Percentiles rank a stretch among this genome's conserved stretches.
Evolutionary conservation across 92 coral and sea anemone species (phyloP).

Genomic region (Hydrozoanthus gracilis): DNA sequence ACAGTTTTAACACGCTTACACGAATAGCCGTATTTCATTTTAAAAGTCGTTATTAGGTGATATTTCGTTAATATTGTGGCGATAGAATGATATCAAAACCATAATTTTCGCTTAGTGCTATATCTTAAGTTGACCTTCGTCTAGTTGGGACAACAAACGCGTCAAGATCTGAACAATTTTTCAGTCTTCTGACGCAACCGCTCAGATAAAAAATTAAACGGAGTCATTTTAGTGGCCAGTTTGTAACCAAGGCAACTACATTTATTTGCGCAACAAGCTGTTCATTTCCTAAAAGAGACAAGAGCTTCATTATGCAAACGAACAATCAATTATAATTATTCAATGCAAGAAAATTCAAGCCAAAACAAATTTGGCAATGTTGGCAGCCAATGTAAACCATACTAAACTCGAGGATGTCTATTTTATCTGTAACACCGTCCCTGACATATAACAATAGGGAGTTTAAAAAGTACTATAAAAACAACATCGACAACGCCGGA

Average conservation of each 20-base stretch:
- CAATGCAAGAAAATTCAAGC: too few species aligned
- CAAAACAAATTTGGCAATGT: too few species aligned
- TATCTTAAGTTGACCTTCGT: too few species aligned
- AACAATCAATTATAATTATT: neutral
- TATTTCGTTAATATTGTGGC: neutral
- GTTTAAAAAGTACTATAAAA: too few species aligned
- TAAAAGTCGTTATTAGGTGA: neutral
- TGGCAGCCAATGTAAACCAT: too few species aligned
- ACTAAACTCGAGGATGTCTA: too few species aligned
- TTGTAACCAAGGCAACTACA: constrained; percentile 20
- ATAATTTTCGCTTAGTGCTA: neutral
- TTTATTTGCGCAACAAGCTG: constrained; percentile 17
- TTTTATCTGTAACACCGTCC: too few species aligned
- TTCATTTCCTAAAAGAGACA: constrained; percentile 7
- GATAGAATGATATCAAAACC: neutral
- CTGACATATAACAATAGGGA: too few species aligned
- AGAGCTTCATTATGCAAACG: neutral
- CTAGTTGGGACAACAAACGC: neutral
- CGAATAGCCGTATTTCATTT: neutral
- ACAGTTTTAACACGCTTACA: neutral
- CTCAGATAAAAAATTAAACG: neutral
- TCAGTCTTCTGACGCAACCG: neutral
- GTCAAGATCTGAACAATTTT: neutral
- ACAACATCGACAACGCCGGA: too few species aligned
- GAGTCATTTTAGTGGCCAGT: neutral